Evolutionary conservation across 30 jellyfish, hydroid and myxozoan species (phyloP).

Genomic region (Turritopsis rubra): DNA sequence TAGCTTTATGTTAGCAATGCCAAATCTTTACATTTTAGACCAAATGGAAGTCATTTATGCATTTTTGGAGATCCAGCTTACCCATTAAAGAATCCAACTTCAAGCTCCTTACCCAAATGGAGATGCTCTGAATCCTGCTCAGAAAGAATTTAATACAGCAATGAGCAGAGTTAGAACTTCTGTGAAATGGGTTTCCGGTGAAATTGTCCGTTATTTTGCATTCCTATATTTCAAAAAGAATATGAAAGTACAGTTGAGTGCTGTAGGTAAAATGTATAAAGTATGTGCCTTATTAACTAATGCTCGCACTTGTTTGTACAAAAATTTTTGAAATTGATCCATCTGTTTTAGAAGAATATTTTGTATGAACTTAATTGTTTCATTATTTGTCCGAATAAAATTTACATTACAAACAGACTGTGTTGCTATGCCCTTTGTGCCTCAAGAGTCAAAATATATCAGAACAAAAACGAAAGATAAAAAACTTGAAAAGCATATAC

Average conservation of each 20-base stretch:
- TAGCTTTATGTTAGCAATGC: conserved; percentile 21
- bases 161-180: conserved; percentile 54
- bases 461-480: too few relatives aligned
- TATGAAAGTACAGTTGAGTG: conserved; percentile 40
- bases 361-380: too few relatives aligned
- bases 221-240: conserved; percentile 50
- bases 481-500: too few relatives aligned
- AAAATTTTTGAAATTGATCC: conserved; percentile 42
- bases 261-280: conserved; percentile 51
- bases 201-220: conserved; percentile 41
- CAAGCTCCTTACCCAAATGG: conserved; percentile 37
- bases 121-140: conserved; percentile 24
- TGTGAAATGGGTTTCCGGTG: conserved; percentile 66
- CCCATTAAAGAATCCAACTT: conserved; percentile 41
- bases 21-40: conserved; percentile 5
- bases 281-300: conserved; percentile 55
- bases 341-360: conserved; percentile 35
- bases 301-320: conserved; percentile 58
- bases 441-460: too few relatives aligned
- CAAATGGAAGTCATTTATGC: conserved; percentile 40
- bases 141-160: conserved; percentile 40
- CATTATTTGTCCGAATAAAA: too few relatives aligned
- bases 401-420: too few relatives aligned
- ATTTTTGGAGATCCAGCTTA: conserved; percentile 57
- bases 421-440: too few relatives aligned